Conservation (phyloP, 2,797 vertebrate species). For the Cryptoblepharus egeriae region DNA sequence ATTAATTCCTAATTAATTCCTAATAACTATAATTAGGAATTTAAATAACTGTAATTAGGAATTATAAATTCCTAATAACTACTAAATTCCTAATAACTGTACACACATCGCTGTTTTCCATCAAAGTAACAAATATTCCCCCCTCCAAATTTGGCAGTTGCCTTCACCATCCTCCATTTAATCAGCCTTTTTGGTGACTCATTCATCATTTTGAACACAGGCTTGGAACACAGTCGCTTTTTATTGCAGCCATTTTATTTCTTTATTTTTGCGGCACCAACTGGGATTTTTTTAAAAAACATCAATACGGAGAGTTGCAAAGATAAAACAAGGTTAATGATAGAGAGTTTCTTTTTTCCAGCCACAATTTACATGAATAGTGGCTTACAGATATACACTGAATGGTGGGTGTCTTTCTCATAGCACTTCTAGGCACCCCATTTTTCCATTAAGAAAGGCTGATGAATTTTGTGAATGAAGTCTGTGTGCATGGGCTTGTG, state of each 20-base stretch:
- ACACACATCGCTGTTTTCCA: slow-evolving; percentile 35
- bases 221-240: slow-evolving; percentile 50
- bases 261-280: slow-evolving; percentile 11
- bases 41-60: not conserved
- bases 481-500: no score
- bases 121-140: slow-evolving; percentile 47
- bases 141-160: not conserved
- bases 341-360: slow-evolving; percentile 5
- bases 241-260: slow-evolving; percentile 35
- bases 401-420: not conserved
- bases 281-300: slow-evolving; percentile 15
- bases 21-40: no score
- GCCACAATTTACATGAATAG: slow-evolving; percentile 11
- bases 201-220: slow-evolving; percentile 46
- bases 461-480: no score
- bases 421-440: not conserved
- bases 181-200: slow-evolving; percentile 53
- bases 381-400: not conserved
- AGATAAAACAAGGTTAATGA: not conserved
- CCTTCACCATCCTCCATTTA: slow-evolving; percentile 61
- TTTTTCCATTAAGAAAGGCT: not conserved
- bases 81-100: slow-evolving; percentile 43
- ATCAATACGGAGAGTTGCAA: not conserved
- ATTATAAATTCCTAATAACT: not conserved
- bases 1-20: not conserved